Conservation (phyloP, 2,888 invertebrate species). For the Pandemis heparana region DNA sequence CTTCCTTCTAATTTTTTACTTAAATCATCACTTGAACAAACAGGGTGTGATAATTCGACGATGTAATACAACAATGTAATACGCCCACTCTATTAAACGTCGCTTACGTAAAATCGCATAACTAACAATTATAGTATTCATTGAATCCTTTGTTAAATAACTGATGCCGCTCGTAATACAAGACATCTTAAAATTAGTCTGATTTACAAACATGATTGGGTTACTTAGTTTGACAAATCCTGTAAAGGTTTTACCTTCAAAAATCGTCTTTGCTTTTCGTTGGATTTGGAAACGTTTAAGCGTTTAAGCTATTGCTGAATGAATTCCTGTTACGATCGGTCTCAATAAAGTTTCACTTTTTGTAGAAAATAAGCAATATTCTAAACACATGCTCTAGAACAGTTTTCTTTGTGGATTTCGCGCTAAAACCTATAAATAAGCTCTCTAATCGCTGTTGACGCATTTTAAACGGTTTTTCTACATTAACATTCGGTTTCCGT, state of each 20-base stretch:
- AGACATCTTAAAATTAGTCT: too few relatives aligned
- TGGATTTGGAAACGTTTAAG: too few relatives aligned
- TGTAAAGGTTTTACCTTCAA: neutral
- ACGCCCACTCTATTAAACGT: constrained; percentile 25
- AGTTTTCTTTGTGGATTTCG: constrained; percentile 38
- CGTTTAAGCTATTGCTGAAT: too few relatives aligned
- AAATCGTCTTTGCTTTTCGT: too few relatives aligned
- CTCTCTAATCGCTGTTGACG: constrained; percentile 40
- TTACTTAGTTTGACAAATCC: too few relatives aligned
- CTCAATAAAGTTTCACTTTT: constrained; percentile 35
- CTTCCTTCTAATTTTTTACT: neutral
- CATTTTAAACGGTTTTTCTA: constrained; percentile 29
- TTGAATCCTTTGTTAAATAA: constrained; percentile 15
- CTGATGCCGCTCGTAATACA: neutral
- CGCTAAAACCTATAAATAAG: constrained; percentile 41
- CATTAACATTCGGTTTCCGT: constrained; percentile 43
- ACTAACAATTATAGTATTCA: constrained; percentile 20
- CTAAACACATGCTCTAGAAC: constrained; percentile 29
- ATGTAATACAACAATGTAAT: constrained; percentile 26
- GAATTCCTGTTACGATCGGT: neutral
- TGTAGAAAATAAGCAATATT: constrained; percentile 31
- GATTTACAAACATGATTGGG: too few relatives aligned
- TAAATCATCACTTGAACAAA: constrained; percentile 30
- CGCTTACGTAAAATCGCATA: constrained; percentile 32
- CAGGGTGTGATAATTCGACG: constrained; percentile 20